phyloP scores from a whole-genome alignment of 2,113 vertebrate genomes.

The Hippolais icterina region DNA sequence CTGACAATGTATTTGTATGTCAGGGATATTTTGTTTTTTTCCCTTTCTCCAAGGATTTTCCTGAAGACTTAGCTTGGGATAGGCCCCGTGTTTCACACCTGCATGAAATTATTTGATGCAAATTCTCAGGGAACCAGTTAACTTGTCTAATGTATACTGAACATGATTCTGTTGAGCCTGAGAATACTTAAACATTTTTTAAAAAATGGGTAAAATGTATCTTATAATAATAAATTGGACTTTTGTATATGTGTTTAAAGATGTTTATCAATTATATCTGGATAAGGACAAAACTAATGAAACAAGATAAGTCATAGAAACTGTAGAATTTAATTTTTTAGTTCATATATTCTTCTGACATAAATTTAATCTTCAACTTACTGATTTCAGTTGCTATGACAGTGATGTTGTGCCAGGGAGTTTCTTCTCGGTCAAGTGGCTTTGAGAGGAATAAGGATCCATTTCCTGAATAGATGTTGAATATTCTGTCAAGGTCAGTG shows the following conservation, averaged over 20 bases:
- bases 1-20: background rate
- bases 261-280: background rate
- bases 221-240: background rate
- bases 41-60: background rate
- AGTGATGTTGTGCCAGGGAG: conserved; percentile 94
- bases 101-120: background rate
- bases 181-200: background rate
- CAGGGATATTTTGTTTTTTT: background rate
- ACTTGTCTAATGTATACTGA: background rate
- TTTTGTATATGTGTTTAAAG: background rate
- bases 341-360: background rate
- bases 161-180: background rate
- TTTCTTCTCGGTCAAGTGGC: conserved; percentile 89
- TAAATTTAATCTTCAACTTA: conserved; percentile 64
- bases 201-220: background rate
- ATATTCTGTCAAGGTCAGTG: conserved; percentile 90
- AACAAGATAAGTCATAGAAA: background rate
- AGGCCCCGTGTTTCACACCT: background rate
- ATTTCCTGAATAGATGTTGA: conserved; percentile 89
- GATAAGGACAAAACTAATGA: background rate
- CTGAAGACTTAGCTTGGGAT: background rate
- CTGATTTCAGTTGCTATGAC: conserved; percentile 93
- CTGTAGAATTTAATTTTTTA: background rate
- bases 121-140: background rate
- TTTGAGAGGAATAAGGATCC: conserved; percentile 92